Base-by-base conservation (phyloP, 2,797 vertebrate genomes). In the Telmatherina bonti region DNA sequence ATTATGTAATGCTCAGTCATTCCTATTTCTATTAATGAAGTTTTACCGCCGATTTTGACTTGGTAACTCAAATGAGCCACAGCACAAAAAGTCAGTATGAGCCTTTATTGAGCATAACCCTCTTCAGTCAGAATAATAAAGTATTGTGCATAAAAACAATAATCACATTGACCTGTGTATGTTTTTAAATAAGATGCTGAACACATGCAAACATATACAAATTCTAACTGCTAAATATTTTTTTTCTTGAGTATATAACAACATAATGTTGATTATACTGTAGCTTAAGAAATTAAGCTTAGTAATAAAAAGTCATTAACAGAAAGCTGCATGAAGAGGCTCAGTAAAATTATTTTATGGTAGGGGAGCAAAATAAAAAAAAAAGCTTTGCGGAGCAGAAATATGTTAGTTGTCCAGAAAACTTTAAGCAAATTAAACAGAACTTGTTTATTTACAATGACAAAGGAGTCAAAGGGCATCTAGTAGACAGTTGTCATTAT, bases 231-330 rank as follows among this genome's bases (percentile, higher is more conserved):
- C 22, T 65, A 54, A 41, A 16, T 55, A 20, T 47, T 64, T 16
- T 67, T 71, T 81, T 72, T 76, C 87, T 76, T 86, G 83, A 82
- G 85, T 67, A 89, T 53, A 53, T 31, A 62, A 20, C 29, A 67
- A 36, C 47, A 62, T 64, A 20, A 68, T 58, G 61, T 29, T 67
- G 51, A 15, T 51, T 78, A 62, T 55, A 10, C 20, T 49, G 45
- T 49, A 18, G 26, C 4, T 53, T 30, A 24, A 77, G 27, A 65
- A 30, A 33, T 62, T 7, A 66, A 51, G 38, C 35, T 60, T 49
- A 51, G 10, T 27, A 15, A 43, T 1, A 53, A 29, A 60, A 43
- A 43, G 36, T 4, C 12, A 15, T 0, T 31, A 20, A 56, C 20
- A 53, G n/a, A 26, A 13, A 64, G 65, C 31, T 47, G 16, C 47